Evolutionary conservation across 2,113 vertebrate species (phyloP), one percentile per base, ranked within the genome.

Genomic region (Alosa alosa): DNA sequence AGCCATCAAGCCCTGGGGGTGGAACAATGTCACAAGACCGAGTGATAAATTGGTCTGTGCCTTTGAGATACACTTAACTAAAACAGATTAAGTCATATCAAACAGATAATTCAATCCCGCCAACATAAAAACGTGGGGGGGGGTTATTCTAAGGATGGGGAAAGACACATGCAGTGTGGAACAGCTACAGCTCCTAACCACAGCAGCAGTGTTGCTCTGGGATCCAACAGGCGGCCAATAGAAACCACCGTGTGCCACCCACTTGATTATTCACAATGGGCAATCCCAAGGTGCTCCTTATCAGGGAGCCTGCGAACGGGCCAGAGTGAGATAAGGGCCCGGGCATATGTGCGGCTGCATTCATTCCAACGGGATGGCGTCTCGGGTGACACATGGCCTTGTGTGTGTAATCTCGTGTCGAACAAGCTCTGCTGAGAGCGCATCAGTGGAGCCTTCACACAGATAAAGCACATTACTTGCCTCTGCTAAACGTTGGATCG

Each of bases 391-490:
- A 94, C 92, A 91, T 92, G 92, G 93, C 90, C 91, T 88, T 89
- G 92, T 89, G 31, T 39, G 90, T 91, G 91, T 95, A 95, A 95
- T 95, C 94, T 94, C 89, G 86, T 93, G 93, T 93, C 91, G 87
- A 88, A 95, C 94, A 94, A 52, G 92, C 89, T 90, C 90, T 92
- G 85, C 91, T 86, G 89, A 91, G 90, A 92, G 90, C 88, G 82
- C 84, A 90, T 94, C 94, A 93, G 94, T 94, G 88, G 90, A 90
- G 89, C 92, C 92, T 94, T 93, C 49, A 44, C 85, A 89, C 72
- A 89, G 84, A 55, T 82, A 89, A 85, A 83, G 90, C 89, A 90
- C 91, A 92, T 94, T 94, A 93, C 91, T 93, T 89, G 88, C 88
- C 45, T 75, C 88, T 39, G 20, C 87, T 88, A 88, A 90, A 90